Base-by-base conservation (phyloP, 1,140 invertebrate species). In the Plectrocnemia conspersa region DNA sequence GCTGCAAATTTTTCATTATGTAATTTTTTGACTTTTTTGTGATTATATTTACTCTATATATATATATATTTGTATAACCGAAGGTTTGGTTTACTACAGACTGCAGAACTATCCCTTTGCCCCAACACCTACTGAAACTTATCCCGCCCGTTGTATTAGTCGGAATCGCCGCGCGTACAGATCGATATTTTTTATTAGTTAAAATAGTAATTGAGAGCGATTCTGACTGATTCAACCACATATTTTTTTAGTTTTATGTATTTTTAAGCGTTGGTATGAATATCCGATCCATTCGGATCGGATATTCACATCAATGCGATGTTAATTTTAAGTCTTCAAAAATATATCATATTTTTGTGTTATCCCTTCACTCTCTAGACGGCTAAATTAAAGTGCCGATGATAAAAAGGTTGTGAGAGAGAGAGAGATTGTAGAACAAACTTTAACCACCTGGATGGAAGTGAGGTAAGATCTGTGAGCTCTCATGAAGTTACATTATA, bases 361-460 rank as follows among this genome's bases (percentile, higher is more conserved):
- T 75, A 68, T 76, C 73, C 74, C 72, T 76, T 75, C 74, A 74
- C 74, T 75, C 74, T 76, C 74, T 75, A 76, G 74, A 76, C 74
- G 74, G 74, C 74, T 70, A 76, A 73, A 63, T 75, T 75, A 75
- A 73, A 65, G 75, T 76, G 74, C 74, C 74, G 73, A 75, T 76
- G 71, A 73, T 55, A 60, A 56, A 61, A 61, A 72, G 71, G 69
- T 64, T 65, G 70, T 75, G 69, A 73, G 70, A 74, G 70, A 73
- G 71, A 73, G 69, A 72, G 56, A 54, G 55, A 58, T 61, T 74
- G 73, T 76, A 76, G 74, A 74, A 73, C 68, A 68, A 73, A 73
- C 70, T 67, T 70, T 73, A 69, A 65, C 71, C 68, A 61, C 69
- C 73, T 67, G 70, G 66, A 67, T 69, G 67, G 65, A 62, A 64